Conservation (phyloP, 2,113 vertebrate genomes). For the Aphelocoma coerulescens region DNA sequence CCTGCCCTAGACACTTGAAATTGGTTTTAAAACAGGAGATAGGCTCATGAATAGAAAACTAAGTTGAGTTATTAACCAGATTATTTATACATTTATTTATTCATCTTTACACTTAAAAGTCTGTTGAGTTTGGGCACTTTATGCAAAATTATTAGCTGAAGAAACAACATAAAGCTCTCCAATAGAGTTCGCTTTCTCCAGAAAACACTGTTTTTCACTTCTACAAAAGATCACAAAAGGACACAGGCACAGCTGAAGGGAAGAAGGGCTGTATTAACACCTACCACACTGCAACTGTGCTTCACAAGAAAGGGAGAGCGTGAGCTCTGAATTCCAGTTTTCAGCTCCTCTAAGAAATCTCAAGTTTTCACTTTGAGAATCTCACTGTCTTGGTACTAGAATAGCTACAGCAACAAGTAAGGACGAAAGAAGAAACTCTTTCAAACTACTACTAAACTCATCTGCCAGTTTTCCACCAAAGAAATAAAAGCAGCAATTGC, state of each 20-base stretch:
- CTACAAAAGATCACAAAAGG: background rate
- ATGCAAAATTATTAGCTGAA: conserved; percentile 25
- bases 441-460: background rate
- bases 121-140: background rate
- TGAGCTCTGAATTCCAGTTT: background rate
- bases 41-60: background rate
- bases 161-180: background rate
- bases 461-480: background rate
- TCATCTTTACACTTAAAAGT: conserved; percentile 11
- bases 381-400: background rate
- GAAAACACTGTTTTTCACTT: background rate
- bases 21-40: background rate
- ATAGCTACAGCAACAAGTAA: background rate
- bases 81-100: conserved; percentile 14
- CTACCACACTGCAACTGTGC: background rate
- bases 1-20: background rate
- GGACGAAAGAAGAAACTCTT: background rate
- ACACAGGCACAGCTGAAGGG: background rate
- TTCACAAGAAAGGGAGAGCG: background rate
- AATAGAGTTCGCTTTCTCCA: background rate
- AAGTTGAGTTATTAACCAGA: background rate
- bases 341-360: background rate
- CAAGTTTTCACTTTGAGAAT: background rate
- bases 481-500: background rate
- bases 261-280: background rate